A percentile compares a stretch with the other conserved stretches of the same genome.
phyloP scores from a whole-genome alignment of 2,888 invertebrate genomes.

The Andrena praecox region DNA sequence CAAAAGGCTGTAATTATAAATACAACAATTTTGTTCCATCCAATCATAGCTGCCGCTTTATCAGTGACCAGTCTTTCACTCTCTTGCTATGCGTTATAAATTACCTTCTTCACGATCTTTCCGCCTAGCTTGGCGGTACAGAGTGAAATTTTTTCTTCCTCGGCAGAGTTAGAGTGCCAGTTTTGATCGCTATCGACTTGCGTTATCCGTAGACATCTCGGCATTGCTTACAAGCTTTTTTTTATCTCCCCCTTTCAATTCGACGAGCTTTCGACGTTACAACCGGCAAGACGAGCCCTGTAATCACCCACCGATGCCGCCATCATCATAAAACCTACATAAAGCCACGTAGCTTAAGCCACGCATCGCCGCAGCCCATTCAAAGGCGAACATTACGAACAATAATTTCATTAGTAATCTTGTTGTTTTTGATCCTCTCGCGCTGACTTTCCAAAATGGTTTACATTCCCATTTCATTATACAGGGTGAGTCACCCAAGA shows the following conservation, averaged over 20 bases:
- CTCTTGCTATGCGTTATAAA: no score
- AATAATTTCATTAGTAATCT: background rate
- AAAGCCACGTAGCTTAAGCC: conserved; percentile 31
- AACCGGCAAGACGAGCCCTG: conserved; percentile 65
- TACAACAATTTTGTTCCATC: no score
- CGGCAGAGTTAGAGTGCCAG: conserved; percentile 38
- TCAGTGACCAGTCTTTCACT: no score
- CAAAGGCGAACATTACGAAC: conserved; percentile 6
- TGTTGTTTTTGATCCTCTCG: background rate
- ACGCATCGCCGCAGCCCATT: conserved; percentile 6
- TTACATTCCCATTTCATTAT: background rate
- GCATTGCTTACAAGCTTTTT: conserved; percentile 57
- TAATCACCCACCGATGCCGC: conserved; percentile 66
- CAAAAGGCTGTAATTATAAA: no score
- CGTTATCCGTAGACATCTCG: conserved; percentile 38
- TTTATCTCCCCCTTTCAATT: conserved; percentile 49
- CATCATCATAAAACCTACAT: conserved; percentile 38
- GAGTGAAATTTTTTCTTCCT: conserved; percentile 21
- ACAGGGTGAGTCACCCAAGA: no score
- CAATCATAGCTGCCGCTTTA: no score
- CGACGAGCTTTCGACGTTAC: conserved; percentile 69
- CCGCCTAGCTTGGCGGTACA: no score
- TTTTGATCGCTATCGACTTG: conserved; percentile 56
- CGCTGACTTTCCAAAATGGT: background rate
- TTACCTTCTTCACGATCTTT: background rate